These are phyloP conservation scores for Pogonophryne albipinna DNA, from an alignment of 2,797 vertebrate genomes.

Conservation along the genomic window DNA sequence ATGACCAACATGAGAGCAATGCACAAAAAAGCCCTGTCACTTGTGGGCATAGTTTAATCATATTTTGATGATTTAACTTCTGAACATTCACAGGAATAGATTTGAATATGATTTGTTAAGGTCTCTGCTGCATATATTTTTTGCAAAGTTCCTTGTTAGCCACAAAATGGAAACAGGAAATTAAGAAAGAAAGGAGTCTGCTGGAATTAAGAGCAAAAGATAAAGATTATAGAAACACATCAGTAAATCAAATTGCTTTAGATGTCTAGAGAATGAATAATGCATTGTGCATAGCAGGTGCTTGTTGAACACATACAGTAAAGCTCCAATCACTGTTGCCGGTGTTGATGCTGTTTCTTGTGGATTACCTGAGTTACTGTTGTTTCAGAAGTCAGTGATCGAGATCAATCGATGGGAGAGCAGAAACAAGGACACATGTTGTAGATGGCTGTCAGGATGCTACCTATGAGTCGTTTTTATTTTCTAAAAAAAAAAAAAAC, in stretches of 20 bases:
- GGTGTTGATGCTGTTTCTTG: neutral
- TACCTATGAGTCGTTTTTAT: neutral
- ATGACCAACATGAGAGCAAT: slow-evolving; percentile 52
- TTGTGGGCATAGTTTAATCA: slow-evolving; percentile 63
- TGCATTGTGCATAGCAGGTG: slow-evolving; percentile 14
- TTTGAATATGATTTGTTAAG: slow-evolving; percentile 53
- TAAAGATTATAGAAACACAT: slow-evolving; percentile 35
- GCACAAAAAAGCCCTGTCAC: slow-evolving; percentile 58
- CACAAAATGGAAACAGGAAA: slow-evolving; percentile 28
- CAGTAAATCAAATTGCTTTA: slow-evolving; percentile 32
- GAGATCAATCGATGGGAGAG: slow-evolving; percentile 11
- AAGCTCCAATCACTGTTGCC: slow-evolving; percentile 3
- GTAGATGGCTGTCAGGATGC: slow-evolving; percentile 3
- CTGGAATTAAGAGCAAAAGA: slow-evolving; percentile 25
- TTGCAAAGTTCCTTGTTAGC: slow-evolving; percentile 14
- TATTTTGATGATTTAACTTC: slow-evolving; percentile 64
- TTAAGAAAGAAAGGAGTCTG: slow-evolving; percentile 29
- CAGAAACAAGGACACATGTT: slow-evolving; percentile 3
- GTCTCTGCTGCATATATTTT: slow-evolving; percentile 18
- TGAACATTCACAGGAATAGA: slow-evolving; percentile 54
- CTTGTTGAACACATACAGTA: neutral
- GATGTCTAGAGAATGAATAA: slow-evolving; percentile 36
- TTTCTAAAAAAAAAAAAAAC: too few relatives aligned
- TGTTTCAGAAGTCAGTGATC: slow-evolving; percentile 17
- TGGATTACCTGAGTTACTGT: neutral